Conservation (phyloP, 2,888 invertebrate genomes). For the Xestoiulus laeticollis region DNA sequence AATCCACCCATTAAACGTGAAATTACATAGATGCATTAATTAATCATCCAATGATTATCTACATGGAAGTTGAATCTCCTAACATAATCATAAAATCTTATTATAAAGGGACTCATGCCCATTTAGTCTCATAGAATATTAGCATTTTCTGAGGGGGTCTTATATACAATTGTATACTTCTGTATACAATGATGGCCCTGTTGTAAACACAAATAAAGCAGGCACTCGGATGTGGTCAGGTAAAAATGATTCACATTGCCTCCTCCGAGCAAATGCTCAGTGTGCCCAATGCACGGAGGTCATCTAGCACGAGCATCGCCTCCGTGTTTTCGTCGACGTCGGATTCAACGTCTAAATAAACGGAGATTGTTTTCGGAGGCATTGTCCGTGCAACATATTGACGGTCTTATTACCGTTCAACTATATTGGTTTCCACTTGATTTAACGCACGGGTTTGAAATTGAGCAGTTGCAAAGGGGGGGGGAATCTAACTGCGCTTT, state of each 20-base stretch:
- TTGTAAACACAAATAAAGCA: too few species aligned
- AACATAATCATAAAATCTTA: too few species aligned
- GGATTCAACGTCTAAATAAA: neutral
- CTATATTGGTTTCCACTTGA: slow-evolving; percentile 51
- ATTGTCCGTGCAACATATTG: slow-evolving; percentile 47
- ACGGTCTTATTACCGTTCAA: slow-evolving; percentile 45
- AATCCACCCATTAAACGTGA: too few species aligned
- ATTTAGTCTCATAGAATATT: too few species aligned
- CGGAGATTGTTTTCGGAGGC: neutral
- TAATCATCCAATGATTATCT: too few species aligned
- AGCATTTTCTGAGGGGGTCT: too few species aligned
- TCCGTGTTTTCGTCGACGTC: neutral
- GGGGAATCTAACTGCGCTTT: slow-evolving; percentile 45
- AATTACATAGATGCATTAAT: too few species aligned
- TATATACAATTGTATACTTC: too few species aligned
- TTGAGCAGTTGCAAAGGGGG: slow-evolving; percentile 5
- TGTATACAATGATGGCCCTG: too few species aligned
- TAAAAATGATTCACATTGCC: neutral
- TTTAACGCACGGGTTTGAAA: slow-evolving; percentile 41
- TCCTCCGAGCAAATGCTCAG: neutral
- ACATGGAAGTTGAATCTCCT: too few species aligned
- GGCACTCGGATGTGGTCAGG: neutral
- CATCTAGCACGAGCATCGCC: neutral
- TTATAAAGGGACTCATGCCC: too few species aligned
- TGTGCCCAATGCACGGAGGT: neutral